Evolutionary conservation across 1,140 invertebrate species (phyloP), one percentile per base, ranked within the genome.

Genomic region (Rhopalosiphum padi): DNA sequence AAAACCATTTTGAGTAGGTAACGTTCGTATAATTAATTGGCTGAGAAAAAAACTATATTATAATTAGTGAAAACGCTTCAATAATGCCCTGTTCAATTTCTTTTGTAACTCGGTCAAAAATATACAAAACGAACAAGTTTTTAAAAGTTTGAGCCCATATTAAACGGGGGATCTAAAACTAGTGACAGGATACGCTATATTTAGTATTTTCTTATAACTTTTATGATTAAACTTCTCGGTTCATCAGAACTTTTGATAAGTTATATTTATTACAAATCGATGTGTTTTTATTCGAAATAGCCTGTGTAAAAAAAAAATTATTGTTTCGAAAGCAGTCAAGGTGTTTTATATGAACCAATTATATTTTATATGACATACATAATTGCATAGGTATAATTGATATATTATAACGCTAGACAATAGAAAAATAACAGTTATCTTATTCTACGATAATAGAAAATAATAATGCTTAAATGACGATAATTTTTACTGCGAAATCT

Each of bases 101-200:
- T 60, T 90, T 90, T 60, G 48, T 90, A 60, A 60, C 25, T 41
- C 51, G 3, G 9, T 60, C 3, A 41, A 60, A 90, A 90, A 60
- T 90, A 55, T 60, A 25, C 88, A 55, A 41, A 90, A 90, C 88
- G 23, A 90, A 90, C 22, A 41, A 60, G 53, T 90, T 90, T 88
- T 90, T 60, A 55, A 41, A 90, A 90, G 53, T 90, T 90, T 68
- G 6, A 68, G 43, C 37, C 37, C 41, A 30, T n/a, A 90, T 90
- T 68, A 68, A 68, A 43, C 11, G 25, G 9, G 21, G 30, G 7
- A 46, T 90, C 68, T 60, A 68, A 90, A 60, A 30, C 18, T 30
- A 90, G 7, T 23, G 21, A 37, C 15, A 30, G 37, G 3, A 1
- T 22, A 41, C 25, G 2, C 35, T 37, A 89, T 35, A 37, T 90